Conservation (phyloP, 2,113 vertebrate genomes). For the Oreochromis spilurus region DNA sequence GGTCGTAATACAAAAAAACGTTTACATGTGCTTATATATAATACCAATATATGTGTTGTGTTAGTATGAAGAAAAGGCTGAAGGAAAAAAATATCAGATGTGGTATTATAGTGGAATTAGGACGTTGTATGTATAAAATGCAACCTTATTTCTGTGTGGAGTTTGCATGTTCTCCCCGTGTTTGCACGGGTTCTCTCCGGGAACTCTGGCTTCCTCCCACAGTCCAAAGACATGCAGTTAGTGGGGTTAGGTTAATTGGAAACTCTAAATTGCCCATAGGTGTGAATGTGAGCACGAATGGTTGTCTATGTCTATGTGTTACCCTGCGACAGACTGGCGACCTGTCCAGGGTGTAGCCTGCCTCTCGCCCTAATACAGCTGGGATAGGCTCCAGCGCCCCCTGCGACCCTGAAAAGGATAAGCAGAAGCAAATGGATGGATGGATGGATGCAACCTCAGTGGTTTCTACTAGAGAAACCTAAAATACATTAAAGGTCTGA, state of each 20-base stretch:
- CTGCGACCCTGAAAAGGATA: neutral
- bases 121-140: neutral
- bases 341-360: neutral
- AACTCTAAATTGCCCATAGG: neutral
- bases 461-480: too few species aligned
- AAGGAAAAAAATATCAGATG: neutral
- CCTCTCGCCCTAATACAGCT: neutral
- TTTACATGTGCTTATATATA: neutral
- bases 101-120: neutral
- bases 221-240: neutral
- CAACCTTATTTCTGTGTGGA: neutral
- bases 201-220: neutral
- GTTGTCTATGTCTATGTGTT: neutral
- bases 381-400: neutral
- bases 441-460: neutral
- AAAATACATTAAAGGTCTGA: too few species aligned
- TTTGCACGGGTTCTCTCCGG: neutral
- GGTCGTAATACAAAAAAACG: neutral
- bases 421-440: neutral
- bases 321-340: neutral
- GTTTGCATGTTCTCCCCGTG: neutral
- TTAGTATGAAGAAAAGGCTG: neutral
- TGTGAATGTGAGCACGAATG: neutral
- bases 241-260: neutral
- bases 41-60: neutral